Percentiles rank a stretch among this genome's conserved stretches.
Evolutionary conservation across 2,888 invertebrate species (phyloP).

Genomic region (Polylopha cassiicola): DNA sequence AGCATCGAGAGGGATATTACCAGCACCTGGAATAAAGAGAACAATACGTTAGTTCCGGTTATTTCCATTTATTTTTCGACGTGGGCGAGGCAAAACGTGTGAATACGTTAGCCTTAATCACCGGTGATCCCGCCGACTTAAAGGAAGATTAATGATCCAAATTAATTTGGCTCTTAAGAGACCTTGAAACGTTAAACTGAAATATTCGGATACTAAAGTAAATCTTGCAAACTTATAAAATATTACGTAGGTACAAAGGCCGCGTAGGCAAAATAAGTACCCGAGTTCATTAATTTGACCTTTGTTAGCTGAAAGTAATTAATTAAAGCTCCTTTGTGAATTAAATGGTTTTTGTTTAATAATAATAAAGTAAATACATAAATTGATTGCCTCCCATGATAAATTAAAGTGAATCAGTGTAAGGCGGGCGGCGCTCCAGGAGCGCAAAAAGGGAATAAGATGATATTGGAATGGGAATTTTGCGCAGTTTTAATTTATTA

Average conservation of each 20-base stretch:
- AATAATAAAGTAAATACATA: conserved; percentile 37
- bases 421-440: conserved; percentile 43
- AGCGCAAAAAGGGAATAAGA: conserved; percentile 57
- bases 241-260: neutral
- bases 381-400: conserved; percentile 49
- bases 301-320: conserved; percentile 11
- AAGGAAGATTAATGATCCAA: too few species aligned
- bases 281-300: conserved; percentile 14
- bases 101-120: too few species aligned
- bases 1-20: conserved; percentile 56
- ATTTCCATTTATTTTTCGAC: too few species aligned
- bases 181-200: too few species aligned
- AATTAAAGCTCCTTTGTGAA: conserved; percentile 9
- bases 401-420: conserved; percentile 53
- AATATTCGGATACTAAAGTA: too few species aligned
- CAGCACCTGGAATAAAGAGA: conserved; percentile 58
- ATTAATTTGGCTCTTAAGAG: too few species aligned
- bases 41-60: conserved; percentile 13
- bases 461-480: conserved; percentile 69
- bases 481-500: conserved; percentile 75
- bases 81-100: too few species aligned
- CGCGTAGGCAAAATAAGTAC: conserved; percentile 9
- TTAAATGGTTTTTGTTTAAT: conserved; percentile 38
- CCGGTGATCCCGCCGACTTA: too few species aligned
- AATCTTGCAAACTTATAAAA: too few species aligned